Conservation (phyloP, 1,140 invertebrate species). For the Rhyzopertha dominica region DNA sequence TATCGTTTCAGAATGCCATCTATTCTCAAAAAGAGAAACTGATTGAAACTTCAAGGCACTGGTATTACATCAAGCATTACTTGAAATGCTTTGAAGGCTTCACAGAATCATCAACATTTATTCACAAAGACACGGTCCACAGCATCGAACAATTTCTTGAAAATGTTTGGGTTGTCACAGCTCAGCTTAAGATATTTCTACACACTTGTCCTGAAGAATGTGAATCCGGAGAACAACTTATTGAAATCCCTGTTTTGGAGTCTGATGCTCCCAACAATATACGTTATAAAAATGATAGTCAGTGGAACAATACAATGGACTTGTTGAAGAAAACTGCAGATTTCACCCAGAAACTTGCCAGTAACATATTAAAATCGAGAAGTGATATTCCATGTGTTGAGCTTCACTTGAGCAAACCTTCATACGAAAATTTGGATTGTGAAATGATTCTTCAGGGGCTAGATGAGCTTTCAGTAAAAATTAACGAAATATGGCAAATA, state of each 20-base stretch:
- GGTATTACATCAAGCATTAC: conserved; percentile 46
- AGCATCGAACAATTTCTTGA: conserved; percentile 50
- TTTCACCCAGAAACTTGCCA: conserved; percentile 46
- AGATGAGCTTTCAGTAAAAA: conserved; percentile 37
- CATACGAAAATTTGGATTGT: too few relatives aligned
- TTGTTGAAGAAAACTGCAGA: conserved; percentile 45
- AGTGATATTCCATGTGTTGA: conserved; percentile 19
- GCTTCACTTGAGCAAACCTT: conserved; percentile 12
- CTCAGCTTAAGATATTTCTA: conserved; percentile 56
- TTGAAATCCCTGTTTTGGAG: conserved; percentile 47
- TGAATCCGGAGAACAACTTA: conserved; percentile 42
- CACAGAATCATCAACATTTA: conserved; percentile 39
- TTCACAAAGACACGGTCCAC: conserved; percentile 35
- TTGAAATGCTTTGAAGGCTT: conserved; percentile 44
- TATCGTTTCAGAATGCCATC: too few relatives aligned
- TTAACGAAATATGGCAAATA: conserved; percentile 28
- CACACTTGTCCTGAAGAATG: conserved; percentile 54
- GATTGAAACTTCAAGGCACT: conserved; percentile 46
- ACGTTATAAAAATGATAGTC: conserved; percentile 48
- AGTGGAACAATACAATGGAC: conserved; percentile 48
- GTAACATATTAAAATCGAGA: conserved; percentile 42
- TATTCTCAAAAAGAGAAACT: conserved; percentile 52
- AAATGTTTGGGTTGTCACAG: conserved; percentile 47
- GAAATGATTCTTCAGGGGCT: conserved; percentile 31
- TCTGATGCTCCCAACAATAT: conserved; percentile 15